These are phyloP conservation scores for Dendronephthya gigantea DNA, from an alignment of 64 coral and sea anemone species.

Conservation along the genomic window DNA sequence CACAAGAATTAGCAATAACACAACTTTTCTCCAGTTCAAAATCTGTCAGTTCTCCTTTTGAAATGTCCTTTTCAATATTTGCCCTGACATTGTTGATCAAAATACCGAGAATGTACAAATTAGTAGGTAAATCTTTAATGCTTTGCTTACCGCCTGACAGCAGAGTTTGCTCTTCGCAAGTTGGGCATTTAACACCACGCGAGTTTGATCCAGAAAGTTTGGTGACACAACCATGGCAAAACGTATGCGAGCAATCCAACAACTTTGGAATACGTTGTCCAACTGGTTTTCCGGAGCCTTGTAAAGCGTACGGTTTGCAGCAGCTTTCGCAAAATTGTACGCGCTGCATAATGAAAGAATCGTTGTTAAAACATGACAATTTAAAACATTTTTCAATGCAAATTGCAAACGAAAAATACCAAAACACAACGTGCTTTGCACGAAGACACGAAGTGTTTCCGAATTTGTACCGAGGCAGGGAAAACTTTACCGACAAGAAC, in stretches of 20 bases:
- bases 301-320: neutral
- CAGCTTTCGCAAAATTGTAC: neutral
- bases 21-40: neutral
- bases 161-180: neutral
- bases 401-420: no score
- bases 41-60: neutral
- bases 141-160: neutral
- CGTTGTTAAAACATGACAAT: no score
- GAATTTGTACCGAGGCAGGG: no score
- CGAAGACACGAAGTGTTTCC: no score
- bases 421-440: no score
- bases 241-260: neutral
- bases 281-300: neutral
- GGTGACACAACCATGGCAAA: neutral
- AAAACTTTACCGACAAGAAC: no score
- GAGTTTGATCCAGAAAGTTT: neutral
- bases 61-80: neutral
- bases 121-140: neutral
- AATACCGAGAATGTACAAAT: constrained; percentile 3
- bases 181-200: neutral
- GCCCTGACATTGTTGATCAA: constrained; percentile 15
- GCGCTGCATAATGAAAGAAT: neutral
- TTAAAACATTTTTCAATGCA: no score
- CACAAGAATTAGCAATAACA: neutral
- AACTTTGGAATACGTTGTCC: neutral